phyloP scores from a whole-genome alignment of 2,797 vertebrate genomes.

The Loriculus beryllinus region DNA sequence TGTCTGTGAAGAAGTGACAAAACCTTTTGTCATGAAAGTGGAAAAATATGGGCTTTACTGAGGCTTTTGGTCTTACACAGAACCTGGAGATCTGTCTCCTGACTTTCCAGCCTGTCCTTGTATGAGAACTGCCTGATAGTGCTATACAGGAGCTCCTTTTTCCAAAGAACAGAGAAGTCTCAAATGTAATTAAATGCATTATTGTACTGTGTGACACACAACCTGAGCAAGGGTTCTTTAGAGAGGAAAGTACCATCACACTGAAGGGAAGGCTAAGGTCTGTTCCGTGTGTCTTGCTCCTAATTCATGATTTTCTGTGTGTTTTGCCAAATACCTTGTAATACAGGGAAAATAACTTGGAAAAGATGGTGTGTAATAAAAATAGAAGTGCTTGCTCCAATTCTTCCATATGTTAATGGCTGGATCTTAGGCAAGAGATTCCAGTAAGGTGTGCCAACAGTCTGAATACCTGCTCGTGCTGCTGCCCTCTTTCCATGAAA shows the following conservation, averaged over 20 bases:
- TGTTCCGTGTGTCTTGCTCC: neutral
- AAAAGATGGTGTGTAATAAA: neutral
- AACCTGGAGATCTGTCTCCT: neutral
- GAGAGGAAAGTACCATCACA: neutral
- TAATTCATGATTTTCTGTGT: neutral
- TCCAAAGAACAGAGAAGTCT: neutral
- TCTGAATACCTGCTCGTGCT: conserved; percentile 33
- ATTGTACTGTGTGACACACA: neutral
- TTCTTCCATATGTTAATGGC: conserved; percentile 2
- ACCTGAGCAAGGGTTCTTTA: neutral
- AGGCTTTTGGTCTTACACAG: neutral
- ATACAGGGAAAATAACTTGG: neutral
- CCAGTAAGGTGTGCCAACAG: conserved; percentile 30
- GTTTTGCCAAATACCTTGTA: conserved; percentile 1
- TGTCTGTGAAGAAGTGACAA: neutral
- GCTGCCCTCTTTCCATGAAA: conserved; percentile 6
- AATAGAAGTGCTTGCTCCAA: neutral
- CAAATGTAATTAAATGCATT: neutral
- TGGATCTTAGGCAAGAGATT: conserved; percentile 20
- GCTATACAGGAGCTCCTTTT: neutral
- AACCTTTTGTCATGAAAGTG: neutral
- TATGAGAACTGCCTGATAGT: neutral
- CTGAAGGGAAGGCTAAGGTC: neutral
- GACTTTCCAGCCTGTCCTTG: neutral
- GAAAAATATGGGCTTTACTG: neutral